phyloP scores from a whole-genome alignment of 2,888 invertebrate genomes.

The Anaspis maculata region DNA sequence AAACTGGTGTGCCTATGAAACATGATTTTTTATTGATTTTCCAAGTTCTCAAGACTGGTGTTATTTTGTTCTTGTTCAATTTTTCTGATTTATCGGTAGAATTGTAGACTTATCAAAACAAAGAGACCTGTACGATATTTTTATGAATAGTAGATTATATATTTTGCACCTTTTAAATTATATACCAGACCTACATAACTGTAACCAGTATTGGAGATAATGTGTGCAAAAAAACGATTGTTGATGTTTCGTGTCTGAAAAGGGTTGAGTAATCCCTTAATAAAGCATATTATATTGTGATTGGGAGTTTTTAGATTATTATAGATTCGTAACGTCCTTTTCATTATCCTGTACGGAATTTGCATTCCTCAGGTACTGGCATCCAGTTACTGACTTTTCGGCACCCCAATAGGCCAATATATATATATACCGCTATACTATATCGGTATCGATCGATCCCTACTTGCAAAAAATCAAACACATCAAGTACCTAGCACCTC shows the following conservation, averaged over 20 bases:
- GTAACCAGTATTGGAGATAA: conserved; percentile 16
- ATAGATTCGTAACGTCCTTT: too few species aligned
- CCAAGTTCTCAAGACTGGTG: conserved; percentile 18
- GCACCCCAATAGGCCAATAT: too few species aligned
- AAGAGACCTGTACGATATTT: conserved; percentile 32
- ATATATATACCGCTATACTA: too few species aligned
- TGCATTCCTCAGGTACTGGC: too few species aligned
- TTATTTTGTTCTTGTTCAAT: conserved; percentile 10
- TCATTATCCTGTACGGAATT: too few species aligned
- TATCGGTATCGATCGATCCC: too few species aligned
- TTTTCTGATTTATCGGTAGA: conserved; percentile 14
- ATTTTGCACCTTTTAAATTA: conserved; percentile 36
- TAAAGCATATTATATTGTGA: conserved; percentile 16
- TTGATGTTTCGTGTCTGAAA: conserved; percentile 24
- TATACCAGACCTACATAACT: conserved; percentile 21
- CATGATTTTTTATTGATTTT: conserved; percentile 22
- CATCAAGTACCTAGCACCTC: too few species aligned
- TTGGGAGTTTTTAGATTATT: too few species aligned
- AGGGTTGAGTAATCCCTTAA: conserved; percentile 20
- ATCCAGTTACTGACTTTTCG: too few species aligned
- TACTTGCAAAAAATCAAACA: too few species aligned
- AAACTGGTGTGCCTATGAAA: conserved; percentile 35
- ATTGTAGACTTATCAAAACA: conserved; percentile 16
- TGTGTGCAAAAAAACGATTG: conserved; percentile 16
- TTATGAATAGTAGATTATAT: conserved; percentile 38